Evolutionary conservation across 2,888 invertebrate genomes (phyloP), one percentile per base, ranked within the genome.

Genomic region (Opisthograptis luteolata): DNA sequence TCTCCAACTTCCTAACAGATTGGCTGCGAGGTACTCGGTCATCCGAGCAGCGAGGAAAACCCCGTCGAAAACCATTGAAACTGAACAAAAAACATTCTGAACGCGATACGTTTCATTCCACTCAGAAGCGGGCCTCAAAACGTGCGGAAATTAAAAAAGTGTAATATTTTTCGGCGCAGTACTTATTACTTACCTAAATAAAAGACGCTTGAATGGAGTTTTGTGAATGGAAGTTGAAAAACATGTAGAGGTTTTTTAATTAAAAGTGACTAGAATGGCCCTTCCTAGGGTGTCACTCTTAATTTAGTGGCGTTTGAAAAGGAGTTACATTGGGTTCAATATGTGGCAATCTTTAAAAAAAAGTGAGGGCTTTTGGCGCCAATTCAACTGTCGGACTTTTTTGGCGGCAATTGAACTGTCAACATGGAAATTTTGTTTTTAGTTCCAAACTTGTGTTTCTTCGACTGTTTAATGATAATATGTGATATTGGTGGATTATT

Each of bases 61-160:
- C 36, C 15, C 36, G 14, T 24, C 13, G 24, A 24, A 24, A 31
- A 36, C 19, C 28, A 12, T 30, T 40, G 12, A 19, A 39, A 17
- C 5, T 10, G 17, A 19, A 37, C 39, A 30, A 30, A 19, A 30
- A 39, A 30, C 40, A 20, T 39, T 39, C 9, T 10, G 17, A 5
- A 17, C 9, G 25, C 36, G 30, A 40, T 40, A 40, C 40, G 27
- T 27, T 28, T 12, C 30, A 40, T 40, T 40, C 10, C 27, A 40
- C 28, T 27, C 27, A 27, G 40, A 20, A 30, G 7, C 20, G 40
- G 40, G 5, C n/a, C 2, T n/a, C 14, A 17, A 17, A 30, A 22
- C 22, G 30, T 15, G 25, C 37, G 45, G 37, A 37, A 37, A 45
- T 45, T 45, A 37, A 45, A 43, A 45, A 45, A 37, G 45, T 31